Base-by-base conservation (phyloP, 1,140 invertebrate genomes). In the Tetragonula clypearis region DNA sequence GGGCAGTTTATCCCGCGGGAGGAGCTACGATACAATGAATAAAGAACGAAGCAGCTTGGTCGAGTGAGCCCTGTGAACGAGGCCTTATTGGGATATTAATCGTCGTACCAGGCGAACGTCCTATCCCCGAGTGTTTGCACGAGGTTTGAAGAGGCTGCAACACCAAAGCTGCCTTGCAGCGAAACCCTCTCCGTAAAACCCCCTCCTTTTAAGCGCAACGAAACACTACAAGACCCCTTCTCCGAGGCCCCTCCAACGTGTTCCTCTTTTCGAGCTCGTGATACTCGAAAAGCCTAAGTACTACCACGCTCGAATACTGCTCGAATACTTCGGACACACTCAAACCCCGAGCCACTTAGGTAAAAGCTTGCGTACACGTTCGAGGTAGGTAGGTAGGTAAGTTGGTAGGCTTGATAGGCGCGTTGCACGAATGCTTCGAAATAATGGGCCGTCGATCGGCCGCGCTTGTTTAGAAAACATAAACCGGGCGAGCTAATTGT, bases 11-110 rank as follows among this genome's bases (percentile, higher is more conserved):
- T 89, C 66, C 66, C 84, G 79, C 87, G 79, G 55, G 71, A 79
- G 71, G 80, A 65, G 90, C 88, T 85, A 79, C 90, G 88, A 90
- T 91, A 89, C 87, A 87, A 91, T 93, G 92, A 94, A 93, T 93
- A 93, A 93, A 90, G 89, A 88, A 93, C 90, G 90, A 92, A 93
- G 91, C 92, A 92, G 90, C 90, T 85, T 76, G 90, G 84, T 87
- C 87, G 91, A 89, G 87, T 85, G 86, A 89, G 88, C 87, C 84
- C 84, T 72, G 85, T 92, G 87, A 88, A 90, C 87, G 85, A 88
- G 79, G 86, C 86, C 91, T 92, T 93, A 94, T 93, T 93, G 91
- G 93, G 90, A 93, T 93, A 94, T 94, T 93, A 93, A 94, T 93
- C 92, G 92, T 86, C 82, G 87, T 90, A 90, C 81, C 85, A 91